Evolutionary conservation across 2,888 invertebrate species (phyloP).

Genomic region (Chirona hameri): DNA sequence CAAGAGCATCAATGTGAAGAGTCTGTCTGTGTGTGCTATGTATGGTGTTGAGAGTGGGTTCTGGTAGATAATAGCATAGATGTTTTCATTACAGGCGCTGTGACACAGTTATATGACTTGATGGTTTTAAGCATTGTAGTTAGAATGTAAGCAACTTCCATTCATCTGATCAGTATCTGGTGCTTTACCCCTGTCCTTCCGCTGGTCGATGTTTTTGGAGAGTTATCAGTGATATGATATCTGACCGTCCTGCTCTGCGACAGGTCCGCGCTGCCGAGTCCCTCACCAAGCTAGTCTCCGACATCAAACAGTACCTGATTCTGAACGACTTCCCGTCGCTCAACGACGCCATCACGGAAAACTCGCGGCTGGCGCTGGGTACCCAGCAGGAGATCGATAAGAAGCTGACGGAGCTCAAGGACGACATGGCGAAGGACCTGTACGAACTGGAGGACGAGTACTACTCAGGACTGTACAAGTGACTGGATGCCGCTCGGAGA

Average conservation of each 20-base stretch:
- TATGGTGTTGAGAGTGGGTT: too few species aligned
- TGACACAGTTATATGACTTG: too few species aligned
- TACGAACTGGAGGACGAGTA: conserved; percentile 91
- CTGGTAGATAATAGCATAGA: too few species aligned
- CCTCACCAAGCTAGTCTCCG: conserved; percentile 92
- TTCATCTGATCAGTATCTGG: too few species aligned
- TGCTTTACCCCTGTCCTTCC: too few species aligned
- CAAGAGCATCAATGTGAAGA: too few species aligned
- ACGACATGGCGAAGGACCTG: conserved; percentile 91
- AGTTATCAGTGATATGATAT: neutral
- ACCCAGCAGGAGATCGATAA: conserved; percentile 84
- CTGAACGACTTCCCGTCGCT: conserved; percentile 97
- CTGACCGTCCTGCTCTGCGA: conserved; percentile 33
- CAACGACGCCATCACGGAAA: conserved; percentile 93
- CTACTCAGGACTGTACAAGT: conserved; percentile 76
- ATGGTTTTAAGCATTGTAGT: too few species aligned
- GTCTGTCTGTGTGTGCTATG: too few species aligned
- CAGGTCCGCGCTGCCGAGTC: conserved; percentile 92
- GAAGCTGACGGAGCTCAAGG: conserved; percentile 82
- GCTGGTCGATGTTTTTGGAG: too few species aligned
- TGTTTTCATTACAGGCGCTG: too few species aligned
- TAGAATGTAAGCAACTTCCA: too few species aligned
- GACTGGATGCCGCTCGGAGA: too few species aligned
- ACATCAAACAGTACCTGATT: conserved; percentile 96
- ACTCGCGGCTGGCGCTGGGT: conserved; percentile 80